Base-by-base conservation (phyloP, 2,888 invertebrate genomes). In the Drosophila quinaria region DNA sequence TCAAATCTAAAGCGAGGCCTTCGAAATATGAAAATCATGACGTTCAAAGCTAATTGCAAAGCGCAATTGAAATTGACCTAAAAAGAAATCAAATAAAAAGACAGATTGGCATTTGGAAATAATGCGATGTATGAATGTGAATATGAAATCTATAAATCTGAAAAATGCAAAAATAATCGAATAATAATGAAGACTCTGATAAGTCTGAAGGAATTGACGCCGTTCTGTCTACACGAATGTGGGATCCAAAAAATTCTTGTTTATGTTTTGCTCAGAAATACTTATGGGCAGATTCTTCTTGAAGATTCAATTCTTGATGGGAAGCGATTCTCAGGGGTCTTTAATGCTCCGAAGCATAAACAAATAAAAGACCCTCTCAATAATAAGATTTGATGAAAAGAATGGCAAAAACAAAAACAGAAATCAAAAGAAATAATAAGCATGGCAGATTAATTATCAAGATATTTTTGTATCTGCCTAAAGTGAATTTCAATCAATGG, bases 341-440 rank as follows among this genome's bases (percentile, higher is more conserved):
- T 83, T 80, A 33, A 76, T 71, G 46, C 56, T 50, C 62, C 64
- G 74, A 54, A 76, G 37, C 37, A 65, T 71, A 74, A 75, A 54
- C 70, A 71, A 78, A 60, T 61, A 55, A 63, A 35, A 46, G 22
- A 37, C 49, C 31, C 61, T 17, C 35, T n/a, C 35, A 37, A 81
- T 78, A 80, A 60, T 55, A 39, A 33, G 22, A 66, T 55, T 52
- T 31, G 52, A 37, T 70, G 68, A 47, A 65, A 81, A 64, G 13
- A 66, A 44, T 11, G 31, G n/a, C 25, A 37, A 47, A 39, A 41
- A 17, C 25, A 42, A 47, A 39, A 41, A 46, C 17, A 11, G 1
- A 15, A 35, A 37, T n/a, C 33, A 11, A 22, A 33, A 52, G 50
- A 70, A 46, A 55, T 33, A 55, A 56, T 56, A 56, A 56, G 35